Conservation (phyloP, 2,797 vertebrate genomes). For the Sebastiscus albofasciatus region DNA sequence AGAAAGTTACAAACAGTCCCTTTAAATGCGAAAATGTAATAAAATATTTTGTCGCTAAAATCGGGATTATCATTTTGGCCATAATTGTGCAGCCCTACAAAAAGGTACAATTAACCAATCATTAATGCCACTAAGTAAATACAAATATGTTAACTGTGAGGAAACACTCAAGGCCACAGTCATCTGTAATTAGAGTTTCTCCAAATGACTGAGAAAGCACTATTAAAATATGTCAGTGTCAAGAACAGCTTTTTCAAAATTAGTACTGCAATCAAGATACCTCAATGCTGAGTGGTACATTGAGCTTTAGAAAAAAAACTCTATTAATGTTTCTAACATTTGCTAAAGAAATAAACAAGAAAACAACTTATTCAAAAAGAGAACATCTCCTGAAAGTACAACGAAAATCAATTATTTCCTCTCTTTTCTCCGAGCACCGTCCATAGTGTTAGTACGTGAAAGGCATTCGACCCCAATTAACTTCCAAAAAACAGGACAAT, state of each 20-base stretch:
- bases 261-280: background rate
- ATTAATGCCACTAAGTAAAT: background rate
- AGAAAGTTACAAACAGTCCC: too few relatives aligned
- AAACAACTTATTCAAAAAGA: slow-evolving; percentile 9
- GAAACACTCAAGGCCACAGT: background rate
- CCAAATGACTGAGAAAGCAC: background rate
- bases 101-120: background rate
- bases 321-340: background rate
- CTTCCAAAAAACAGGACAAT: slow-evolving; percentile 39
- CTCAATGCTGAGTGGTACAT: background rate
- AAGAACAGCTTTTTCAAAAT: background rate
- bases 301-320: background rate
- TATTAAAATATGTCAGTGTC: background rate
- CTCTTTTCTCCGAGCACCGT: slow-evolving; percentile 21
- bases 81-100: too few relatives aligned
- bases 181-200: background rate
- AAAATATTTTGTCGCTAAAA: background rate
- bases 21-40: background rate
- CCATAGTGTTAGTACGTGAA: slow-evolving; percentile 21
- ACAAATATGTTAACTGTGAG: background rate
- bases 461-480: slow-evolving; percentile 66
- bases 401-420: slow-evolving; percentile 29
- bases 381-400: background rate
- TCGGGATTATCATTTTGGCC: too few relatives aligned
- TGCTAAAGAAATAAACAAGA: slow-evolving; percentile 29